Conservation (phyloP, 2,888 invertebrate genomes). For the Melitaea athalia region DNA sequence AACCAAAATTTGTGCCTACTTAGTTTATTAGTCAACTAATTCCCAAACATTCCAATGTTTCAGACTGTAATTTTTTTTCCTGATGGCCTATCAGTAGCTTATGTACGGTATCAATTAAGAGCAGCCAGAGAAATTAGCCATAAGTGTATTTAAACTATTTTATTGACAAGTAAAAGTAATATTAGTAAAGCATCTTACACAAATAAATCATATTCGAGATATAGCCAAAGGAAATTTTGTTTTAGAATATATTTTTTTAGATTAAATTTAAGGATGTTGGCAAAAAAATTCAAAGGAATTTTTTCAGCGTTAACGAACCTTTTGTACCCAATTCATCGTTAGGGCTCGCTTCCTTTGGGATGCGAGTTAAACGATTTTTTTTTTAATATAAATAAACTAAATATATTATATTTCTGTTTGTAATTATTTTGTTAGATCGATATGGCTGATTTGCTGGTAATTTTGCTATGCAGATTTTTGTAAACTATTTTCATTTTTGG, state of each 20-base stretch:
- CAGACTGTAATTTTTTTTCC: no score
- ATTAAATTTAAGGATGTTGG: background rate
- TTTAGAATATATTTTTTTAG: background rate
- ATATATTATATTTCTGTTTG: background rate
- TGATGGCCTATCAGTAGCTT: no score
- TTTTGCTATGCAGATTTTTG: background rate
- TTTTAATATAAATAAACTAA: background rate
- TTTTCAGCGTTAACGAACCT: slow-evolving; percentile 34
- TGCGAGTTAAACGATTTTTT: slow-evolving; percentile 6
- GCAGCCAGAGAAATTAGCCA: no score
- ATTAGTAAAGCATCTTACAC: no score
- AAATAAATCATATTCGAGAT: no score
- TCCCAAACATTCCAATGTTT: no score
- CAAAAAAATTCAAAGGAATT: slow-evolving; percentile 11
- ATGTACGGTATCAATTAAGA: no score
- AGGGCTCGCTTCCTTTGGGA: slow-evolving; percentile 17
- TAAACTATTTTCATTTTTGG: no score
- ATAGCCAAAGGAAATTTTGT: background rate
- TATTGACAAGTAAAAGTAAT: no score
- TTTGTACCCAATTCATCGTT: slow-evolving; percentile 34
- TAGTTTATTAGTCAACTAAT: no score
- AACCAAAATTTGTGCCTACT: no score
- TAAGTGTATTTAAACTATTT: no score
- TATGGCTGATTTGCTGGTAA: background rate
- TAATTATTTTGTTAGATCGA: background rate